Percentiles rank a stretch among this genome's conserved stretches.
Conservation (phyloP, 35 echinoderm and acorn worm species). For the Heliocidaris erythrogramma region DNA sequence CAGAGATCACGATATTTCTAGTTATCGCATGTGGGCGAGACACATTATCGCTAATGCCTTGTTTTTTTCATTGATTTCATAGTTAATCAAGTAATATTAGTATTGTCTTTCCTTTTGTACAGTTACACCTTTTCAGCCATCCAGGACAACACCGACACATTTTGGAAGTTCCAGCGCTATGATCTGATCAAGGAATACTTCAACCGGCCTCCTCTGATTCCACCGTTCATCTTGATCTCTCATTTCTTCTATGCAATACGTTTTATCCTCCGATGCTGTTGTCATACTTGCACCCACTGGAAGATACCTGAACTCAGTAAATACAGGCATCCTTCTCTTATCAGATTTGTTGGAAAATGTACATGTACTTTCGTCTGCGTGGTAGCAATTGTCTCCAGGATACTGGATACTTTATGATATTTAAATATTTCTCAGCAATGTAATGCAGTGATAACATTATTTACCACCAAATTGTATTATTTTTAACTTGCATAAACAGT, state of each 20-base stretch:
- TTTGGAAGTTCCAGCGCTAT: slow-evolving; percentile 92
- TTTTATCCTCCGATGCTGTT: slow-evolving; percentile 65
- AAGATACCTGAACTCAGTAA: slow-evolving; percentile 65
- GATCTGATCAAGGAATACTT: slow-evolving; percentile 94
- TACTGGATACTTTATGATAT: too few species aligned
- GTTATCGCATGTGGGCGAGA: too few species aligned
- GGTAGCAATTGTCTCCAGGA: too few species aligned
- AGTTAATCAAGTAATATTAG: too few species aligned
- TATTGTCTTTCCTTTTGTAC: slow-evolving; percentile 27
- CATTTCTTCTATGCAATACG: slow-evolving; percentile 70
- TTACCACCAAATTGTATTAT: too few species aligned
- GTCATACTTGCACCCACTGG: slow-evolving; percentile 42
- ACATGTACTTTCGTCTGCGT: too few species aligned
- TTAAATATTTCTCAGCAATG: too few species aligned
- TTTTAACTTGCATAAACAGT: too few species aligned
- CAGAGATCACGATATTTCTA: too few species aligned
- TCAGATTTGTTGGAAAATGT: not conserved
- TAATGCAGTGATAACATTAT: too few species aligned
- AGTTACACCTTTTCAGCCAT: slow-evolving; percentile 96
- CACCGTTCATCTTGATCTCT: slow-evolving; percentile 87
- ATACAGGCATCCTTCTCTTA: not conserved
- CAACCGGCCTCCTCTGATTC: slow-evolving; percentile 77
- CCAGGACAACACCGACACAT: slow-evolving; percentile 93
- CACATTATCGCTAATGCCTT: too few species aligned
- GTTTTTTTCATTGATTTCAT: too few species aligned